Conservation (phyloP, 2,797 vertebrate genomes). For the Chromobotia macracanthus region DNA sequence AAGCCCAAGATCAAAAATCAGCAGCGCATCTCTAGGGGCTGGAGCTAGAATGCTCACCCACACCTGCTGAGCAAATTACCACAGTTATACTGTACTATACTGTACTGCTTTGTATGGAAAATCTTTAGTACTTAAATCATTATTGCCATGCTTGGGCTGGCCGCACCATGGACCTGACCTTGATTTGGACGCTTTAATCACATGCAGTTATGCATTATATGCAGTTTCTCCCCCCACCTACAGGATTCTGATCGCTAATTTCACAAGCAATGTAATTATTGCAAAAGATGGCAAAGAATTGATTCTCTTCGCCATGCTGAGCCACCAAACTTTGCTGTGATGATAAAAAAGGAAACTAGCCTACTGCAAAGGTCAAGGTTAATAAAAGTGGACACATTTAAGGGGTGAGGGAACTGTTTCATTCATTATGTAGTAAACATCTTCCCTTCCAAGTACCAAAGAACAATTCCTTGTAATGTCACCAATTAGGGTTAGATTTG, state of each 20-base stretch:
- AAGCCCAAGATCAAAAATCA: constrained; percentile 62
- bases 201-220: constrained; percentile 58
- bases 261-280: constrained; percentile 66
- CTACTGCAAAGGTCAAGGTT: constrained; percentile 51
- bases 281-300: constrained; percentile 65
- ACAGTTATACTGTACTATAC: constrained; percentile 57
- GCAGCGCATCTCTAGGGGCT: constrained; percentile 23
- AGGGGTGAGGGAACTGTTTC: neutral
- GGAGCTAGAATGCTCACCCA: constrained; percentile 21
- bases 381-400: constrained; percentile 37
- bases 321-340: constrained; percentile 43
- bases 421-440: constrained; percentile 27
- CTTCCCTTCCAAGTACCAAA: neutral
- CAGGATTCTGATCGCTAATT: constrained; percentile 65
- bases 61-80: constrained; percentile 52
- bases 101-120: constrained; percentile 55
- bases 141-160: constrained; percentile 56
- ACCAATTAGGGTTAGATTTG: neutral
- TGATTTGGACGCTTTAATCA: constrained; percentile 58
- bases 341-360: constrained; percentile 36
- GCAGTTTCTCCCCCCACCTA: constrained; percentile 51
- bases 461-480: constrained; percentile 14
- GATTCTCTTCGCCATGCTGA: constrained; percentile 61
- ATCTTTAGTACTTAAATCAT: constrained; percentile 61
- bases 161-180: constrained; percentile 56